Percentiles rank a stretch among this genome's conserved stretches.
These are phyloP conservation scores for Sabellastarte sp. DNA, from an alignment of 2,888 invertebrate genomes.

Conservation along the genomic window DNA sequence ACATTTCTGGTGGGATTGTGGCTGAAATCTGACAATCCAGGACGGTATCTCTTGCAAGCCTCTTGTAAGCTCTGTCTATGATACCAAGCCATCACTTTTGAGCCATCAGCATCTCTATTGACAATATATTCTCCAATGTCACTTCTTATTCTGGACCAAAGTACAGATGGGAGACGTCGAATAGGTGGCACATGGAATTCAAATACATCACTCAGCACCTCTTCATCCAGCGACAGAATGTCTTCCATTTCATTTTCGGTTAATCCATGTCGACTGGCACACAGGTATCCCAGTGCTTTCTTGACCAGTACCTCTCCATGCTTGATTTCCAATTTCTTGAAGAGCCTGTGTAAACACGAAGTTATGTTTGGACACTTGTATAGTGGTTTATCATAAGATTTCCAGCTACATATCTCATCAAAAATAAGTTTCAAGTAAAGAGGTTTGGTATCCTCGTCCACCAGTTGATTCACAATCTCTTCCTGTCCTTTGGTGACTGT, in stretches of 20 bases:
- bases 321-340: neutral
- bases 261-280: neutral
- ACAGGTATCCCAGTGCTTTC: neutral
- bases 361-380: neutral
- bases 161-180: neutral
- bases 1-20: too few relatives aligned
- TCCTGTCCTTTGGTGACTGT: neutral
- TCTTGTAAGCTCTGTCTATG: neutral
- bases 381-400: neutral
- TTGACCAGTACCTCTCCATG: neutral
- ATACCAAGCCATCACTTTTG: slow-evolving; percentile 1
- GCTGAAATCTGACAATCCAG: neutral
- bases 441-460: neutral
- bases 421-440: neutral
- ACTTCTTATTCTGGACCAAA: neutral
- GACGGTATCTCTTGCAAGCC: neutral
- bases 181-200: neutral
- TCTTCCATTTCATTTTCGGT: neutral
- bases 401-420: neutral
- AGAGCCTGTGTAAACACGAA: neutral
- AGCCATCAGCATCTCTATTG: neutral
- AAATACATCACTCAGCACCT: neutral
- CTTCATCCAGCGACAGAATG: neutral
- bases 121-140: neutral
- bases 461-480: neutral